These are phyloP conservation scores for Pocillopora damicornis DNA, from an alignment of 64 coral and sea anemone genomes.

Conservation along the genomic window DNA sequence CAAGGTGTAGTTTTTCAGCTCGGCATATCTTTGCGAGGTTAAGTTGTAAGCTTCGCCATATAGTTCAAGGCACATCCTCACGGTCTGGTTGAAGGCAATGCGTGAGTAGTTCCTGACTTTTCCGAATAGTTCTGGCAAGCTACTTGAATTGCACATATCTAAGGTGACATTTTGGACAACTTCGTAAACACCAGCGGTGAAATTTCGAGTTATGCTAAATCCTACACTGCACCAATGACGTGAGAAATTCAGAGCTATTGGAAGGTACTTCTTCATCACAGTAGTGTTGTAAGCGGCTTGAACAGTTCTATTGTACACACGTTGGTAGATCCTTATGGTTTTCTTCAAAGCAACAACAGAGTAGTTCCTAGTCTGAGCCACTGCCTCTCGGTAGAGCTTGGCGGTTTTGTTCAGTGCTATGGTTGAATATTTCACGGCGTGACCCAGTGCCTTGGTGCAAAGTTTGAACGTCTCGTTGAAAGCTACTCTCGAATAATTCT, in stretches of 20 bases:
- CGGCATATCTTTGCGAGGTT: slow-evolving; percentile 16
- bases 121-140: slow-evolving; percentile 16
- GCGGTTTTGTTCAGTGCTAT: slow-evolving; percentile 53
- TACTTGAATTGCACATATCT: slow-evolving; percentile 63
- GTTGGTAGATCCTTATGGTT: slow-evolving; percentile 47
- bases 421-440: slow-evolving; percentile 9
- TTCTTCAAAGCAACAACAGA: slow-evolving; percentile 47
- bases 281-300: not conserved
- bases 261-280: slow-evolving; percentile 37
- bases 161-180: slow-evolving; percentile 43
- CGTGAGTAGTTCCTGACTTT: slow-evolving; percentile 39
- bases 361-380: slow-evolving; percentile 51
- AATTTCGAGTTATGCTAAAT: slow-evolving; percentile 39
- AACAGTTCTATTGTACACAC: slow-evolving; percentile 20
- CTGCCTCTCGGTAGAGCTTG: not conserved
- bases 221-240: slow-evolving; percentile 36
- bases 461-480: slow-evolving; percentile 58
- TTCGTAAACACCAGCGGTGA: slow-evolving; percentile 28
- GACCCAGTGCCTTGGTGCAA: slow-evolving; percentile 8
- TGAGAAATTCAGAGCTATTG: slow-evolving; percentile 57
- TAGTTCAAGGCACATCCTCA: slow-evolving; percentile 48
- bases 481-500: slow-evolving; percentile 25
- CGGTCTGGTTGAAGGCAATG: slow-evolving; percentile 40
- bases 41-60: not conserved
- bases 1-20: slow-evolving; percentile 16